Evolutionary conservation across 2,797 vertebrate genomes (phyloP).

Genomic region (Poecilia picta): DNA sequence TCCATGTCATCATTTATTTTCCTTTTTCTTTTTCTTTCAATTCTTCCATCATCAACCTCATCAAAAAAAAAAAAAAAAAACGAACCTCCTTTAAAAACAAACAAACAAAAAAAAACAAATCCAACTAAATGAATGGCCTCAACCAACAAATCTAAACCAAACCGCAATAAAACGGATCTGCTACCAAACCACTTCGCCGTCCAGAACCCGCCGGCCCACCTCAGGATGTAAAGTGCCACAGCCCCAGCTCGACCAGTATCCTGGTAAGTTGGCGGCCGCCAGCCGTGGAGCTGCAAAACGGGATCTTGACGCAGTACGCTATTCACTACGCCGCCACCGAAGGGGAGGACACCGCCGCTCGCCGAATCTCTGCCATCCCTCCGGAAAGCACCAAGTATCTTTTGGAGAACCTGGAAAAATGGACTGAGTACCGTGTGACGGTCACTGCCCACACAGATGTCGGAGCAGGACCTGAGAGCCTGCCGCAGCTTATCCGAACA

Average conservation of each 20-base stretch:
- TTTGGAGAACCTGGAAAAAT: constrained; percentile 99
- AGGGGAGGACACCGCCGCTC: constrained; percentile 88
- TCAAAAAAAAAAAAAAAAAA: constrained; percentile 68
- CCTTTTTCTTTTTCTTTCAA: constrained; percentile 75
- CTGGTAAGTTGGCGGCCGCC: constrained; percentile 99
- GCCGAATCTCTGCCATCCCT: constrained; percentile 87
- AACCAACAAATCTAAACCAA: constrained; percentile 36
- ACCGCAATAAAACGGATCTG: constrained; percentile 38
- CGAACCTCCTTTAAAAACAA: constrained; percentile 79
- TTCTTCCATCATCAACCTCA: constrained; percentile 84
- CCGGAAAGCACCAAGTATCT: constrained; percentile 90
- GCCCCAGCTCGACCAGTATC: constrained; percentile 97
- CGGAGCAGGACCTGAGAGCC: constrained; percentile 95
- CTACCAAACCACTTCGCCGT: constrained; percentile 57
- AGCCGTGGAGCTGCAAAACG: constrained; percentile 92
- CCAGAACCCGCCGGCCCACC: constrained; percentile 97
- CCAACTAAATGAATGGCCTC: constrained; percentile 58
- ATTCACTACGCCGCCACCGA: constrained; percentile 89
- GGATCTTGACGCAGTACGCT: constrained; percentile 93
- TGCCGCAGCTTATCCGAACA: constrained; percentile 93
- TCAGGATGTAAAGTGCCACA: constrained; percentile 94
- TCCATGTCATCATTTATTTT: constrained; percentile 83
- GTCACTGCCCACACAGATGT: constrained; percentile 96
- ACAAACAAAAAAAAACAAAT: constrained; percentile 67
- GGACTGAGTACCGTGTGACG: constrained; percentile 96